Conservation (phyloP, 92 coral and sea anemone genomes). For the Ricordea florida region DNA sequence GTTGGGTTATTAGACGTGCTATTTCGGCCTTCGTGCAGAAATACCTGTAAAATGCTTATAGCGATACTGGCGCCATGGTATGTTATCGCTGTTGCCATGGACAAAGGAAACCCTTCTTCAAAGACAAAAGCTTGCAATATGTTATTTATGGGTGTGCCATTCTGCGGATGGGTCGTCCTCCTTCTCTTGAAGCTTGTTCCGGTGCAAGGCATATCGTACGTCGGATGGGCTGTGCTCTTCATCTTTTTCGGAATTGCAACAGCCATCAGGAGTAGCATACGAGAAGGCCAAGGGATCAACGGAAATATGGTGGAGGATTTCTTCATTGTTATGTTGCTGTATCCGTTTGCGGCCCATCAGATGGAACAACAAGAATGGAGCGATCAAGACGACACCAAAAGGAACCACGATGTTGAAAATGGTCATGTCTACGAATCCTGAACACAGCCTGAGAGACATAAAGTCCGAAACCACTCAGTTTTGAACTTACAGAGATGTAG, state of each 20-base stretch:
- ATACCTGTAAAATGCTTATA: constrained; percentile 29
- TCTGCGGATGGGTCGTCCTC: constrained; percentile 67
- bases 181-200: constrained; percentile 53
- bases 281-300: constrained; percentile 64
- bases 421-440: neutral
- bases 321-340: constrained; percentile 69
- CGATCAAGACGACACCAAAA: neutral
- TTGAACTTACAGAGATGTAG: neutral
- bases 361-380: constrained; percentile 64
- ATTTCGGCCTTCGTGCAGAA: constrained; percentile 38
- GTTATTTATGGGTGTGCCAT: constrained; percentile 68
- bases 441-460: neutral
- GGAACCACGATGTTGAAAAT: neutral
- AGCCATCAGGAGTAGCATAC: constrained; percentile 62
- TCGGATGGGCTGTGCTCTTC: constrained; percentile 84
- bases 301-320: constrained; percentile 85
- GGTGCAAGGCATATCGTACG: constrained; percentile 73
- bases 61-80: constrained; percentile 90
- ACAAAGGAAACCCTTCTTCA: constrained; percentile 30
- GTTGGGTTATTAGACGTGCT: constrained; percentile 63
- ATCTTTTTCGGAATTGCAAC: constrained; percentile 72
- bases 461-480: neutral
- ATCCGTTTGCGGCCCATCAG: constrained; percentile 79
- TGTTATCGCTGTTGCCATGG: constrained; percentile 74
- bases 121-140: constrained; percentile 43